Evolutionary conservation across 2,113 vertebrate genomes (phyloP).

Genomic region (Neodon shergylaensis): DNA sequence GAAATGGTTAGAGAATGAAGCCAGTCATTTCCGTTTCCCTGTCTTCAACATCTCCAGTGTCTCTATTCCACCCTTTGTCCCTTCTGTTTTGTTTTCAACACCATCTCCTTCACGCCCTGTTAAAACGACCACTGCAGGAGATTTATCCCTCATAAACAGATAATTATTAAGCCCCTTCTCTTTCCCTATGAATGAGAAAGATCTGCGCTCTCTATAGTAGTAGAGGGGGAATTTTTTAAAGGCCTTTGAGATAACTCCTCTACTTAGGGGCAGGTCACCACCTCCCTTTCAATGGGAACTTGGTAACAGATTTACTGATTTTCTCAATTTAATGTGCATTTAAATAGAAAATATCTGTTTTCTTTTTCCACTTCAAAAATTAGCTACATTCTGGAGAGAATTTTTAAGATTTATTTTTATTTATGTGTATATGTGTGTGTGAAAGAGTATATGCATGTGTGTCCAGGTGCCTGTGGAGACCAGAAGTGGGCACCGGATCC

Average conservation of each 20-base stretch:
- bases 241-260: not conserved
- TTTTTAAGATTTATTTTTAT: not conserved
- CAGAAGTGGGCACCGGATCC: not conserved
- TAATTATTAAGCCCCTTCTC: not conserved
- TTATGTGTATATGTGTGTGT: not conserved
- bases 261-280: not conserved
- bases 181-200: not conserved
- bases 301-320: not conserved
- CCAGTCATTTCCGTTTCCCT: not conserved
- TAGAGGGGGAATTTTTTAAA: not conserved
- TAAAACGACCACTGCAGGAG: not conserved
- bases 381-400: not conserved
- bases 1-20: not conserved
- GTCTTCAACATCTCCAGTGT: accelerated
- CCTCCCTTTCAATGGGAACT: not conserved
- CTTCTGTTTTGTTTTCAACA: not conserved
- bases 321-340: not conserved
- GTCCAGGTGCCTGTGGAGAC: too few relatives aligned
- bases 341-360: not conserved
- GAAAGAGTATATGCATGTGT: not conserved
- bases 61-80: not conserved
- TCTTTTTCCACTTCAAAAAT: not conserved
- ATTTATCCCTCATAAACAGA: not conserved
- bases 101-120: too few relatives aligned
- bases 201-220: not conserved